Percentiles rank a stretch among this genome's conserved stretches.
Evolutionary conservation across 2,888 invertebrate species (phyloP).

Genomic region (Itoplectis maculator): DNA sequence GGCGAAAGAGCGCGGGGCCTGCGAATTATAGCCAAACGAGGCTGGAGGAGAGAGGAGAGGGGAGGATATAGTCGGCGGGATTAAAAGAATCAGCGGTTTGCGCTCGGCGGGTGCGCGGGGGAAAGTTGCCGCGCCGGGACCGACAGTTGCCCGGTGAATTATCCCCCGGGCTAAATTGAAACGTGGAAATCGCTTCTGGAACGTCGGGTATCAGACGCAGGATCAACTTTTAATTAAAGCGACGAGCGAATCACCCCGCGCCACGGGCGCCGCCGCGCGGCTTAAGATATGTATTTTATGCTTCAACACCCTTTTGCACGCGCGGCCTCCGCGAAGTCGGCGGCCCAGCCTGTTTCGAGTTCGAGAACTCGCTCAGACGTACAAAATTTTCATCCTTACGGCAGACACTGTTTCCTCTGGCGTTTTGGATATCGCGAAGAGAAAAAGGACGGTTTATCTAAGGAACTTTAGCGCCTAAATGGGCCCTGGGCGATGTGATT

Average conservation of each 20-base stretch:
- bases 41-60: not conserved
- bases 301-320: slow-evolving; percentile 73
- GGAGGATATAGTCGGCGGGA: slow-evolving; percentile 9
- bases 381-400: not conserved
- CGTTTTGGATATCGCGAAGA: slow-evolving; percentile 21
- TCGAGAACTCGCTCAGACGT: slow-evolving; percentile 7
- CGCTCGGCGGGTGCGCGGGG: slow-evolving; percentile 4
- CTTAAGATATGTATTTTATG: slow-evolving; percentile 82
- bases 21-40: slow-evolving; percentile 39
- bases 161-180: slow-evolving; percentile 75
- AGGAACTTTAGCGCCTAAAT: no score
- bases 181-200: slow-evolving; percentile 74
- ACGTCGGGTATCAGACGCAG: slow-evolving; percentile 74
- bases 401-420: slow-evolving; percentile 40
- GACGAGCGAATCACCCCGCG: slow-evolving; percentile 72
- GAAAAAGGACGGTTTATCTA: no score
- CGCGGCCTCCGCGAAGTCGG: slow-evolving; percentile 66
- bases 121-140: slow-evolving; percentile 34
- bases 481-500: no score
- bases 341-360: not conserved
- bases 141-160: slow-evolving; percentile 73
- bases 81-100: slow-evolving; percentile 50
- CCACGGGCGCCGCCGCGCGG: slow-evolving; percentile 64
- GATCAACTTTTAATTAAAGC: slow-evolving; percentile 83
- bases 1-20: not conserved